These are phyloP conservation scores for Megalops cyprinoides DNA, from an alignment of 2,797 vertebrate genomes.

Conservation along the genomic window DNA sequence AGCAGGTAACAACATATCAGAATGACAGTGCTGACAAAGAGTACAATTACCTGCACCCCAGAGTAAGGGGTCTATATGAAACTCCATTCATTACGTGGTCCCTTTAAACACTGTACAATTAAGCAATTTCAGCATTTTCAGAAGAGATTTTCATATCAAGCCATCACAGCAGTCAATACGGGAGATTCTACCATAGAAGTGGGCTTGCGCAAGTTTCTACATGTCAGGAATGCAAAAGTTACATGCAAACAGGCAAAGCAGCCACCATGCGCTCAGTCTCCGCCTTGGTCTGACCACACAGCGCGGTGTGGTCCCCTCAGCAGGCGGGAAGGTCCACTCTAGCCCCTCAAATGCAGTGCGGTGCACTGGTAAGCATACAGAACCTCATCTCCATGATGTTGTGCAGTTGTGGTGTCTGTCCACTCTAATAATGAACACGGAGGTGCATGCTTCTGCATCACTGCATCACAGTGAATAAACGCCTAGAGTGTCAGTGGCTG, in stretches of 20 bases:
- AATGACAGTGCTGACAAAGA: not conserved
- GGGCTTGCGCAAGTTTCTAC: conserved; percentile 23
- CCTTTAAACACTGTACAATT: not conserved
- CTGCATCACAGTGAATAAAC: not conserved
- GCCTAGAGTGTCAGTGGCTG: not conserved
- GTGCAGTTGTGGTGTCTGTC: not conserved
- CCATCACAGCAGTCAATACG: not conserved
- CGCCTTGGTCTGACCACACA: not conserved
- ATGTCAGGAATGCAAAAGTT: conserved; percentile 6
- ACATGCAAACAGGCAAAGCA: conserved; percentile 20
- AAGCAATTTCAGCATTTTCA: not conserved
- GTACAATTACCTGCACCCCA: not conserved
- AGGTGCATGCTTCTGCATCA: not conserved
- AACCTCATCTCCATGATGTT: not conserved
- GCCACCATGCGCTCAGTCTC: not conserved
- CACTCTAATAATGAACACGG: not conserved
- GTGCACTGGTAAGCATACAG: not conserved
- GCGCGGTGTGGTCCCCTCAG: not conserved
- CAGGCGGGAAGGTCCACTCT: not conserved
- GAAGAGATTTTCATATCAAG: not conserved
- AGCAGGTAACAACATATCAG: not conserved
- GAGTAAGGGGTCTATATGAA: not conserved
- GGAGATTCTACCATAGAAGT: conserved; percentile 19
- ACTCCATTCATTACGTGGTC: not conserved
- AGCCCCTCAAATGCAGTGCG: not conserved